phyloP scores from a whole-genome alignment of 1,140 invertebrate species.

The Drosophila lowei region DNA sequence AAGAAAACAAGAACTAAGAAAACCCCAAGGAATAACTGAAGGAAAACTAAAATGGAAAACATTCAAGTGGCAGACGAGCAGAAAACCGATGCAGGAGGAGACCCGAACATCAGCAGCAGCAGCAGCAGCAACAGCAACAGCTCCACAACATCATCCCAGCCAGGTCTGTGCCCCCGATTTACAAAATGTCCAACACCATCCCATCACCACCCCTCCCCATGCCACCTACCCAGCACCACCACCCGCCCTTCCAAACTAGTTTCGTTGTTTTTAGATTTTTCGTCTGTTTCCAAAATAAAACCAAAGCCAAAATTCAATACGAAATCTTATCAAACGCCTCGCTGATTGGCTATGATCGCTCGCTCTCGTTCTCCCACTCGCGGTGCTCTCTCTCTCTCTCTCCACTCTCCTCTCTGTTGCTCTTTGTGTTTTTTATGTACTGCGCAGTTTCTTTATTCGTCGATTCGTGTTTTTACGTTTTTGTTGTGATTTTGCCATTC shows the following conservation, averaged over 20 bases:
- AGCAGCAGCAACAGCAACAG: conserved; percentile 21
- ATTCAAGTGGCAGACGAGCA: conserved; percentile 2
- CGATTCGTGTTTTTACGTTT: conserved; percentile 47
- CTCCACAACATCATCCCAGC: conserved; percentile 22
- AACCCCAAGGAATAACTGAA: not conserved
- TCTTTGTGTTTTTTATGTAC: conserved; percentile 48
- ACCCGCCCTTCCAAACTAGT: conserved; percentile 44
- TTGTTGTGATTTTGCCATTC: conserved; percentile 64
- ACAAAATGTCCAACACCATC: not conserved
- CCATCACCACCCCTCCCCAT: conserved; percentile 3
- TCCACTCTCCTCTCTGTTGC: conserved; percentile 21
- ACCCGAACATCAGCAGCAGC: conserved; percentile 4
- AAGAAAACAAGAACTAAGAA: not conserved
- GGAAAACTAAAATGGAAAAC: conserved; percentile 32
- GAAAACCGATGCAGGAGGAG: conserved; percentile 12
- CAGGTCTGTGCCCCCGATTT: conserved; percentile 30
- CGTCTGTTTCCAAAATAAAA: conserved; percentile 22
- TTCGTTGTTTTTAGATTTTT: conserved; percentile 46
- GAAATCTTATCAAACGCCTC: conserved; percentile 71
- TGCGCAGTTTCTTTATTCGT: conserved; percentile 66
- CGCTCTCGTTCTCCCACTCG: conserved; percentile 35
- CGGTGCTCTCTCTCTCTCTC: conserved; percentile 41
- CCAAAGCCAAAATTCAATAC: conserved; percentile 44
- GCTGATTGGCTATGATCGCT: conserved; percentile 67
- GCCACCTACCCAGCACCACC: not conserved